Conservation (phyloP, 2,113 vertebrate genomes). For the Gracilinanus agilis region DNA sequence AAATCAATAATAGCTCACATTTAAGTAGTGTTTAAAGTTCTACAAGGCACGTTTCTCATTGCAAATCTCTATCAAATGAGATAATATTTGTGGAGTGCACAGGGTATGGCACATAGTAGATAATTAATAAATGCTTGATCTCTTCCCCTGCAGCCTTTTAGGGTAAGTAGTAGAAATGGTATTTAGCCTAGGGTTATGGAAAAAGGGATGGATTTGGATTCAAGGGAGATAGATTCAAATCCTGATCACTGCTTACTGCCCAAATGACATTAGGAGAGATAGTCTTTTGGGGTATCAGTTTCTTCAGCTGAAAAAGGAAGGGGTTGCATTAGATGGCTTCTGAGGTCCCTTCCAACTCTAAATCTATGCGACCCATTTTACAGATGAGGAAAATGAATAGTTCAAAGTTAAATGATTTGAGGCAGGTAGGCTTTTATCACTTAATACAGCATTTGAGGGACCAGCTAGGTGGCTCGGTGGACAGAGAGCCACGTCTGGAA, state of each 20-base stretch:
- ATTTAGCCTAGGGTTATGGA: neutral
- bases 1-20: neutral
- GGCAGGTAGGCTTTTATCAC: no score
- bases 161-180: neutral
- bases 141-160: neutral
- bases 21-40: neutral
- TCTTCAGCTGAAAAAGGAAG: neutral
- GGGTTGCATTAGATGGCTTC: neutral
- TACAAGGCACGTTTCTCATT: neutral
- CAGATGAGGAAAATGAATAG: neutral
- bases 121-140: neutral
- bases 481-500: neutral
- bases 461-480: neutral
- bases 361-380: neutral
- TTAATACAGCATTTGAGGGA: neutral
- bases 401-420: neutral
- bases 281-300: neutral
- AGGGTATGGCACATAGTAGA: neutral
- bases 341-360: neutral
- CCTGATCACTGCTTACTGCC: neutral
- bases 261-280: neutral
- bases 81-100: no score
- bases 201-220: neutral
- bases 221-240: neutral
- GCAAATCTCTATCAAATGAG: neutral